Base-by-base conservation (phyloP, 2,113 vertebrate genomes). In the Macquaria australasica region DNA sequence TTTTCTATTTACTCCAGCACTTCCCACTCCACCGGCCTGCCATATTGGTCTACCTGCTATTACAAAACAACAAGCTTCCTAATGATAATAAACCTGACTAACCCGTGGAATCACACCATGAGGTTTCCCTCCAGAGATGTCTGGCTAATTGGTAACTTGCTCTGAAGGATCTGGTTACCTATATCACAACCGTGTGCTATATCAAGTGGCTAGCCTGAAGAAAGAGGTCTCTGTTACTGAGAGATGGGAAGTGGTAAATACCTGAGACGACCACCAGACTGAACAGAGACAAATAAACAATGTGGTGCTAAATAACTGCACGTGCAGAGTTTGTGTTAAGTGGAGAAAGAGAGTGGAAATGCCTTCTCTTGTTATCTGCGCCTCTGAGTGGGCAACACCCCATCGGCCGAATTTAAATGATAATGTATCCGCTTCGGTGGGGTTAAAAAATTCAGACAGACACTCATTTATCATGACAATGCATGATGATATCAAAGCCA, bases 281-380 rank as follows among this genome's bases (percentile, higher is more conserved):
- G 34, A 69, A 39, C 34, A 76, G 31, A 73, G 20, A 82, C 85
- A 93, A 92, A 92, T 84, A 87, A 90, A 91, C 87, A 90, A 83
- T 18, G 16, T 5, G 28, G 73, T 83, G 89, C 73, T 77, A 91
- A 90, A 88, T 79, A 63, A 68, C n/a, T 48, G 76, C 67, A 3
- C 5, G 45, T 68, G 77, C 53, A 48, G 21, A 51, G 2, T 82
- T 59, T 41, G 72, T 80, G 67, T 51, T 64, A 34, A 50, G 63
- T 34, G 41, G n/a, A 64, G 48, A 69, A 50, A 67, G 34, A 66
- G 25, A 43, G 51, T 50, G 58, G 15, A 51, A 60, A 85, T 51
- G 21, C 67, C 56, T 56, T 28, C 66, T 73, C 69, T 73, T 86
- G 62, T 80, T 55, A 23, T 75, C 59, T 53, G 1, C 0, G 0